Evolutionary conservation across 2,797 vertebrate genomes (phyloP), one percentile per base, ranked within the genome.

Genomic region (Hippoglossus hippoglossus): DNA sequence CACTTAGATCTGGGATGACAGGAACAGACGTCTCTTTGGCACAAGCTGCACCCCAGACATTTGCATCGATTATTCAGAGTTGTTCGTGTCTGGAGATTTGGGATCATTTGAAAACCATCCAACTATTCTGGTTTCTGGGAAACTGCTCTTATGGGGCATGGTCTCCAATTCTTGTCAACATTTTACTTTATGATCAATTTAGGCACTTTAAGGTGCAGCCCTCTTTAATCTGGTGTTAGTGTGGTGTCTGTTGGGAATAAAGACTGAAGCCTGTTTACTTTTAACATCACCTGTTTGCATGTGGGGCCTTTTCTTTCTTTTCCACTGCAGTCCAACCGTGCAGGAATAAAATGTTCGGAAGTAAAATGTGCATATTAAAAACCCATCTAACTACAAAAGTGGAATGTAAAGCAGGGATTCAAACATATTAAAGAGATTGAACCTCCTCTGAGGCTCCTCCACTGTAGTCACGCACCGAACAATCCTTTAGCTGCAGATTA

Each of bases 401-500:
- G 41, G 15, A 10, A 7, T 31, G 21, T 61, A 65, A 77, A 55
- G 12, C n/a, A 65, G 54, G 31, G 60, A 80, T 66, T 77, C 62
- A 68, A 44, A 73, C 57, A 75, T 41, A 76, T 72, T 49, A 68
- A 24, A 75, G 73, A 80, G 82, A 59, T 83, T 78, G 70, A 69
- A 60, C 67, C 61, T 67, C 61, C 59, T 67, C 44, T 67, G 34
- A 63, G 47, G 64, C 21, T 59, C 28, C 24, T 62, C 28, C 11
- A 57, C 64, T 63, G 31, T 26, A 26, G 63, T 75, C 80, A 79
- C 63, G 77, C 71, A 80, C 62, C 60, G 52, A 60, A 63, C 85
- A 71, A 65, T 73, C 68, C 71, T 83, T 66, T 36, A 71, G 70
- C 79, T 56, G 65, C 75, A 79, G 83, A 71, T 86, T 83, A 86